Evolutionary conservation across 2,113 vertebrate genomes (phyloP).

Genomic region (Hucho hucho): DNA sequence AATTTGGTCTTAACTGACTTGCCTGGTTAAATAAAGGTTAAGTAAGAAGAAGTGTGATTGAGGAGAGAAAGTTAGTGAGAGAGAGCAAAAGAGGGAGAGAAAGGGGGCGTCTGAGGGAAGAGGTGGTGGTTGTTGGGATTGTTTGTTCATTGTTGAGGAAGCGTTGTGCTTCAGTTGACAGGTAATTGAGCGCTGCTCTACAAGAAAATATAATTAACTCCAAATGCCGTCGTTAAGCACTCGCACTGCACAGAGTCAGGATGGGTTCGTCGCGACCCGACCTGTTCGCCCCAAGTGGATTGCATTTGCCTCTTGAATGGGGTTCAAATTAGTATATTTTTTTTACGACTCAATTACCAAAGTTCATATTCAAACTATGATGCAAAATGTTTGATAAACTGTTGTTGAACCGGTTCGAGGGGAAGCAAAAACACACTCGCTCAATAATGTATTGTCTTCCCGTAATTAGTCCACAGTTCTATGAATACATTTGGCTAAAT

Average conservation of each 20-base stretch:
- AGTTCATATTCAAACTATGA: neutral
- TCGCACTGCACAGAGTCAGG: neutral
- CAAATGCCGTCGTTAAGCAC: neutral
- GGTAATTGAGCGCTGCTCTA: slow-evolving; percentile 42
- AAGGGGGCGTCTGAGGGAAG: slow-evolving; percentile 10
- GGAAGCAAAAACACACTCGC: no score
- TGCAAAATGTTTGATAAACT: slow-evolving; percentile 30
- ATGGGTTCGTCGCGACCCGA: no score
- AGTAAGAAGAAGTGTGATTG: neutral
- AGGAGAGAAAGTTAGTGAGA: neutral
- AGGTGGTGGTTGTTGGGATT: neutral
- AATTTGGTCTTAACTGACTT: no score
- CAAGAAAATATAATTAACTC: neutral
- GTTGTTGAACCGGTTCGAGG: neutral
- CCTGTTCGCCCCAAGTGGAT: no score
- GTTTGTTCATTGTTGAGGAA: slow-evolving; percentile 11
- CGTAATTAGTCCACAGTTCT: slow-evolving; percentile 39
- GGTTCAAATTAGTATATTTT: neutral
- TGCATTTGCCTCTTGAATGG: no score
- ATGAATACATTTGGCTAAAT: slow-evolving; percentile 47
- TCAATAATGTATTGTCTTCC: slow-evolving; percentile 6
- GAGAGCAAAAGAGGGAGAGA: neutral
- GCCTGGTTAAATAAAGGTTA: neutral
- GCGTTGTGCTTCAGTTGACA: slow-evolving; percentile 31
- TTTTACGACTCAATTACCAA: neutral